Evolutionary conservation across 2,113 vertebrate species (phyloP).

Genomic region (Xenopus laevis): DNA sequence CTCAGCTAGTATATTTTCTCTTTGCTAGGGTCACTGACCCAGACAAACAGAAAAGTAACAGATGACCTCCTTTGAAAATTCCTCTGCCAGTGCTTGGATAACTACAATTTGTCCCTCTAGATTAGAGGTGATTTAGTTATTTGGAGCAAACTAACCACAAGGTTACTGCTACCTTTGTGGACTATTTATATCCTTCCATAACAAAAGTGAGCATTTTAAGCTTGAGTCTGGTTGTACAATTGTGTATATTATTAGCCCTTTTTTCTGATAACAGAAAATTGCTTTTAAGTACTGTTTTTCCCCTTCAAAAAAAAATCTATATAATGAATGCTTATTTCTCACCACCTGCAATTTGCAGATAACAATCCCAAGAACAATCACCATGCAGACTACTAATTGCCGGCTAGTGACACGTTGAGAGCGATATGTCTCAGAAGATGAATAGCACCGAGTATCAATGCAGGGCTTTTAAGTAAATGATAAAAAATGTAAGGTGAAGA

Average conservation of each 20-base stretch:
- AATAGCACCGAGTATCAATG: not conserved
- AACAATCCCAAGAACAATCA: conserved; percentile 3
- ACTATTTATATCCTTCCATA: too few relatives aligned
- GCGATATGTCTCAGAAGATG: conserved; percentile 1
- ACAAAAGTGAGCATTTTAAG: too few relatives aligned
- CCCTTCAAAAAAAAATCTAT: not conserved
- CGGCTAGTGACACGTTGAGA: not conserved
- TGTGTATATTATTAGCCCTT: not conserved
- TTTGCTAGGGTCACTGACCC: too few relatives aligned
- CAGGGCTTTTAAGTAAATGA: not conserved
- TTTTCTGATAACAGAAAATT: not conserved
- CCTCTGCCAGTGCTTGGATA: too few relatives aligned
- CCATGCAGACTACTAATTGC: conserved; percentile 4
- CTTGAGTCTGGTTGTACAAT: not conserved
- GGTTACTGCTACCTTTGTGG: too few relatives aligned
- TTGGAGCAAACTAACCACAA: too few relatives aligned
- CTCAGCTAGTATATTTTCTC: too few relatives aligned
- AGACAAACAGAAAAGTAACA: too few relatives aligned
- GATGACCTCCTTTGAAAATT: too few relatives aligned
- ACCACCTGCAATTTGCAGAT: conserved; percentile 4
- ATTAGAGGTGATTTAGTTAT: too few relatives aligned
- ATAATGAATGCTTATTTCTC: not conserved
- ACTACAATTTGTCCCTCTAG: too few relatives aligned
- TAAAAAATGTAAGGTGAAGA: conserved; percentile 7
- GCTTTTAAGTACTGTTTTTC: not conserved